phyloP scores from a whole-genome alignment of 2,888 invertebrate genomes.

The Theristus sp. region DNA sequence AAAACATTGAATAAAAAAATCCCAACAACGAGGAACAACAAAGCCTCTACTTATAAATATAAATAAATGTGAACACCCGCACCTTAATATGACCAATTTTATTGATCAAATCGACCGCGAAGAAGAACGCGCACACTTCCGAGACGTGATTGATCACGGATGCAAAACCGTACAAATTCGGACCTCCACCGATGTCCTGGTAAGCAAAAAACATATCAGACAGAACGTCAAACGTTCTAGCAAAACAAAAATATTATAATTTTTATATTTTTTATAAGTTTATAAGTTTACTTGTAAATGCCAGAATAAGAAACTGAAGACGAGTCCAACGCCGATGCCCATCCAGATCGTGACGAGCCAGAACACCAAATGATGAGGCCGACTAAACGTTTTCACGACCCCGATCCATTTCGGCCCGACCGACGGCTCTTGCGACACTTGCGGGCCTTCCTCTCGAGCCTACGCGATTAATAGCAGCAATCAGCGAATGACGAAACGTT shows the following conservation, averaged over 20 bases:
- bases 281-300: constrained; percentile 65
- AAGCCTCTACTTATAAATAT: too few species aligned
- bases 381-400: constrained; percentile 59
- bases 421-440: constrained; percentile 4
- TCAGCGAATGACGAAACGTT: too few species aligned
- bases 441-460: constrained; percentile 12
- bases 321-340: constrained; percentile 95
- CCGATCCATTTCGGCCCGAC: constrained; percentile 2
- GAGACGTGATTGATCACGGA: constrained; percentile 97
- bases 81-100: constrained; percentile 87
- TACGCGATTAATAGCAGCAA: too few species aligned
- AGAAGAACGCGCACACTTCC: constrained; percentile 84
- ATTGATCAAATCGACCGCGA: constrained; percentile 79
- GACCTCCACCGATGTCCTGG: constrained; percentile 62
- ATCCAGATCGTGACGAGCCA: constrained; percentile 94
- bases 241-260: too few species aligned
- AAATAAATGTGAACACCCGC: too few species aligned
- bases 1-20: too few species aligned
- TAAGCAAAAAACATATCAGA: neutral
- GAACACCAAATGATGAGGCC: constrained; percentile 71
- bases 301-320: constrained; percentile 98
- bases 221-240: neutral
- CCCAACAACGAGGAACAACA: too few species aligned
- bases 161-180: constrained; percentile 88
- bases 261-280: too few species aligned